A percentile compares a stretch with the other conserved stretches of the same genome.
Conservation (phyloP, 2,113 vertebrate genomes). For the Macrotis lagotis region DNA sequence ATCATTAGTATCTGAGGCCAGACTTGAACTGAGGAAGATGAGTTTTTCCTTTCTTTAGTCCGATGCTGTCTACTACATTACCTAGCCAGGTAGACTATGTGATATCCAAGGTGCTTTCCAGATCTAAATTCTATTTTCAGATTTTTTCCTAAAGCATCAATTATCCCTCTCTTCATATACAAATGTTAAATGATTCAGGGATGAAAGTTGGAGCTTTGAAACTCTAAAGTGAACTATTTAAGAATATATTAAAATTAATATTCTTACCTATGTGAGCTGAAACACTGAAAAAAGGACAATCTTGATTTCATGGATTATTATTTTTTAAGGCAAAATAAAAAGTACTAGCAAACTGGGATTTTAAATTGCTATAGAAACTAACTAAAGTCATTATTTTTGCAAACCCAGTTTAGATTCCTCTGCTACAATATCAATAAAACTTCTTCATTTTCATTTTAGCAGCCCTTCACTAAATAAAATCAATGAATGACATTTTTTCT, state of each 20-base stretch:
- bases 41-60: neutral
- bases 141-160: neutral
- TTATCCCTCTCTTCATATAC: neutral
- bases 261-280: neutral
- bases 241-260: conserved; percentile 13
- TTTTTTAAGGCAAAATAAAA: conserved; percentile 12
- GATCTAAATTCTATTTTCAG: neutral
- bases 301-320: neutral
- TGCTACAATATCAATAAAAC: neutral
- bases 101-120: conserved; percentile 30
- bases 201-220: conserved; percentile 34
- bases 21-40: neutral
- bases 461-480: conserved; percentile 3
- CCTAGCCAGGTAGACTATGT: conserved; percentile 7
- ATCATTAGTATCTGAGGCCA: neutral
- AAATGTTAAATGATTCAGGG: conserved; percentile 3
- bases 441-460: conserved; percentile 5
- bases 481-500: neutral
- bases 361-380: neutral
- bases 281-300: conserved; percentile 19
- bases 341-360: neutral
- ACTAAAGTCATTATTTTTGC: neutral
- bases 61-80: neutral
- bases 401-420: neutral
- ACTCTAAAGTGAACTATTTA: neutral